These are phyloP conservation scores for Tanypteryx hageni DNA, from an alignment of 2,888 invertebrate species.

Conservation along the genomic window DNA sequence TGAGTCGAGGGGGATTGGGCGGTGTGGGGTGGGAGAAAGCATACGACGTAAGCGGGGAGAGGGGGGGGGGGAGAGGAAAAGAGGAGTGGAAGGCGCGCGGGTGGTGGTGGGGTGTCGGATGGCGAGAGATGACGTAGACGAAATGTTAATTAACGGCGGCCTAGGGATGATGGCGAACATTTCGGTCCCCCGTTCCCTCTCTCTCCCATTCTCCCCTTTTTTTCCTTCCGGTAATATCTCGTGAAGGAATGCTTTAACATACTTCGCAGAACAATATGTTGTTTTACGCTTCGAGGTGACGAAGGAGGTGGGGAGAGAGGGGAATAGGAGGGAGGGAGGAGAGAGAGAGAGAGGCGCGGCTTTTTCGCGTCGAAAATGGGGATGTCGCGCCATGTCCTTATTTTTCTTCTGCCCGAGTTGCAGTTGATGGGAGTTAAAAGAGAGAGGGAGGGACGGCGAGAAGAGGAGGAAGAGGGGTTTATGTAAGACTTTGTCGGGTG, in stretches of 20 bases:
- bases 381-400: too few relatives aligned
- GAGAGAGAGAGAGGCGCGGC: too few relatives aligned
- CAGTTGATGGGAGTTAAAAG: too few relatives aligned
- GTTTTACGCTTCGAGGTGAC: not conserved
- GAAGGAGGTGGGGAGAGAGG: not conserved
- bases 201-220: not conserved
- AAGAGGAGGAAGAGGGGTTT: constrained; percentile 21
- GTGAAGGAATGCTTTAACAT: not conserved
- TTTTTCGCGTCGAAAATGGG: too few relatives aligned
- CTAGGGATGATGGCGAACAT: constrained; percentile 60
- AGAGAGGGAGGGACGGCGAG: not conserved
- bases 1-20: not conserved
- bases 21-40: constrained; percentile 8
- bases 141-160: constrained; percentile 57
- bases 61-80: not conserved
- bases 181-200: not conserved
- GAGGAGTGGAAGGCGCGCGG: not conserved
- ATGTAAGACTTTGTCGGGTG: not conserved
- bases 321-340: not conserved
- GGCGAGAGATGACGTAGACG: constrained; percentile 44
- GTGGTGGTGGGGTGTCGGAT: not conserved
- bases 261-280: not conserved
- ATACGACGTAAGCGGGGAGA: not conserved
- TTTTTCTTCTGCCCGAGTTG: too few relatives aligned
- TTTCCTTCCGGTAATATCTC: not conserved